Base-by-base conservation (phyloP, 2,113 vertebrate species). In the Stegastes partitus region DNA sequence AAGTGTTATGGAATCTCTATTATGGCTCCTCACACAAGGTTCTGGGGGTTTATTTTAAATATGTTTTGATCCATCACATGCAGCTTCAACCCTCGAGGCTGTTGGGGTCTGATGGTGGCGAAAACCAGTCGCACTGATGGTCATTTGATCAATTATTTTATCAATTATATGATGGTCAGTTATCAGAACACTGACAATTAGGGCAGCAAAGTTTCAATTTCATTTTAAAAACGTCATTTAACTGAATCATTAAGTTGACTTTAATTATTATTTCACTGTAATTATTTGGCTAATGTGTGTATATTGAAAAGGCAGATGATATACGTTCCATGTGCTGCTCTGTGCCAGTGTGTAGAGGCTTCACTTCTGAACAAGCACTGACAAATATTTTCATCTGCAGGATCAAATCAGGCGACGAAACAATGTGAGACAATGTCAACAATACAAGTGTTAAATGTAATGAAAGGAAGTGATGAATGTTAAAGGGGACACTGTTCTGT, bases 41-140 rank as follows among this genome's bases (percentile, higher is more conserved):
- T 89, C 76, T 63, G 64, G 31, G 86, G 61, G 73, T 83, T 91
- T 92, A 78, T 89, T 92, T 88, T 77, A 66, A 85, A 86, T 90
- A 86, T 74, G 74, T 70, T 81, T 87, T 81, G 77, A 68, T 77
- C 55, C 68, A 80, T 81, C 63, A 68, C 89, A 80, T 69, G 42
- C 58, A 57, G 50, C 54, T 74, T 67, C 23, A 85, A 79, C 65
- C 26, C 74, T 83, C 21, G 45, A 47, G 14, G 28, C 50, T 65
- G 72, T 79, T 28, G 65, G 62, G 50, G 54, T 68, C 16, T 67
- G 25, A 73, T 70, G 25, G 67, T 37, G 42, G 22, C 47, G 67
- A 10, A 75, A 75, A 62, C 45, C n/a, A 76, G 11, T 14, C 21
- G 21, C n/a, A 25, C 16, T 57, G 47, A 39, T 39, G 53, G 57